Evolutionary conservation across 1,140 invertebrate genomes (phyloP).

Genomic region (Anagrus nilaparvatae): DNA sequence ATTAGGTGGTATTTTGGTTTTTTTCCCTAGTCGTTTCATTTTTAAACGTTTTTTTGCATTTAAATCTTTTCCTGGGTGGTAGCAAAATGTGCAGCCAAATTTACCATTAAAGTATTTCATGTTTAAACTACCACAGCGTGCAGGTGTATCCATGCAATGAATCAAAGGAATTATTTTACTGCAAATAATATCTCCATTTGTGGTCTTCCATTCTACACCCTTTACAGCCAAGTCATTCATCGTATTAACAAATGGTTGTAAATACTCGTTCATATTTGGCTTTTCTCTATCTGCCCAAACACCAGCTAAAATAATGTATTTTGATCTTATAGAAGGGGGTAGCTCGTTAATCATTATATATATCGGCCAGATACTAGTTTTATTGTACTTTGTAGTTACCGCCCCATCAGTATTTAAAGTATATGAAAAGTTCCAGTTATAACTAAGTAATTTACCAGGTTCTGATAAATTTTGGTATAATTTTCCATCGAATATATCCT

Average conservation of each 20-base stretch:
- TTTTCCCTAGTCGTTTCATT: too few relatives aligned
- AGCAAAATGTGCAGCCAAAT: conserved; percentile 17
- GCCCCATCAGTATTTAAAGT: conserved; percentile 15
- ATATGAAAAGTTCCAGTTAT: conserved; percentile 11
- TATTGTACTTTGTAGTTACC: conserved; percentile 3
- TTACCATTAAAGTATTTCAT: conserved; percentile 15
- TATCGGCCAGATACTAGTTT: conserved; percentile 14
- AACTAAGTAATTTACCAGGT: background rate
- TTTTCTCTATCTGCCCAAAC: conserved; percentile 7
- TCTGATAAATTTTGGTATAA: background rate
- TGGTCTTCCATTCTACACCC: background rate
- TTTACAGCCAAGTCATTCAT: background rate
- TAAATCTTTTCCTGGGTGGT: too few relatives aligned
- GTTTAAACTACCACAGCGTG: conserved; percentile 10
- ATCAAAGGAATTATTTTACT: conserved; percentile 3
- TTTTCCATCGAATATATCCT: conserved; percentile 14
- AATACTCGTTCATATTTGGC: conserved; percentile 5
- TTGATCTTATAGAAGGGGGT: conserved; percentile 4
- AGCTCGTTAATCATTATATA: conserved; percentile 14
- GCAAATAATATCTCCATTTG: background rate
- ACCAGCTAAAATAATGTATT: conserved; percentile 9
- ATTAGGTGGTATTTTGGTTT: conserved; percentile 9
- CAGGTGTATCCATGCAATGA: conserved; percentile 11
- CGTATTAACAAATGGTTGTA: conserved; percentile 4
- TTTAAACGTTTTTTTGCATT: too few relatives aligned